Evolutionary conservation across 2,113 vertebrate genomes (phyloP).

Genomic region (Balaenoptera acutorostrata): DNA sequence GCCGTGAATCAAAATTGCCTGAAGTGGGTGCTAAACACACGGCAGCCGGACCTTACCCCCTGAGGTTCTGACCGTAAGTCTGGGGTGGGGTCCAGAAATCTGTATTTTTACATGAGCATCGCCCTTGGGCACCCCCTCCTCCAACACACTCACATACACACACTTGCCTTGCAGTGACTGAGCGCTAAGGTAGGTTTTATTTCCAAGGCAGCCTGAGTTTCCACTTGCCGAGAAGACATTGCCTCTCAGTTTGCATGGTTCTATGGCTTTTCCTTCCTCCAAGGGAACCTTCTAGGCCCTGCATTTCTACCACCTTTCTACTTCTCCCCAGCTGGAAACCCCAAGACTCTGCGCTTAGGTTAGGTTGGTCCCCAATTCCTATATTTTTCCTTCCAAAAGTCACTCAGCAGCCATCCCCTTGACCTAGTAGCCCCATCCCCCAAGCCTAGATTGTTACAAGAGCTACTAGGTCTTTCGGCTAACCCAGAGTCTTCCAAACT

Average conservation of each 20-base stretch:
- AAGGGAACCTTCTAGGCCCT: background rate
- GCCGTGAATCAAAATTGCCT: background rate
- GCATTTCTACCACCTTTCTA: background rate
- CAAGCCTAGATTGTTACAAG: too few relatives aligned
- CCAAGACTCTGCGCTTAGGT: too few relatives aligned
- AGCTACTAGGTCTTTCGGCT: background rate
- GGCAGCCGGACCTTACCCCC: background rate
- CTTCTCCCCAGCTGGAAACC: background rate
- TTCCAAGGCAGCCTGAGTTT: background rate
- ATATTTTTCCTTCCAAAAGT: background rate
- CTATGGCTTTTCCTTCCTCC: background rate
- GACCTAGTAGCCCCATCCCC: background rate
- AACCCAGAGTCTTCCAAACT: background rate
- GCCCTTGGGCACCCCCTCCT: fast-evolving
- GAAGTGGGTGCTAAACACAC: background rate
- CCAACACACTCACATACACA: background rate
- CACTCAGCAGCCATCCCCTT: background rate
- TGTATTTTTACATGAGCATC: background rate
- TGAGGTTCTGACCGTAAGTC: background rate
- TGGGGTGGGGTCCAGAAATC: background rate
- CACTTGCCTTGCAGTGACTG: background rate
- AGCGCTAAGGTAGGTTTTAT: background rate
- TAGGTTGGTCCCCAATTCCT: background rate
- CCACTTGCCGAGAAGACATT: background rate
- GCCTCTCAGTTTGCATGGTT: background rate